Conservation (phyloP, 1,140 invertebrate species). For the Planococcus citri region DNA sequence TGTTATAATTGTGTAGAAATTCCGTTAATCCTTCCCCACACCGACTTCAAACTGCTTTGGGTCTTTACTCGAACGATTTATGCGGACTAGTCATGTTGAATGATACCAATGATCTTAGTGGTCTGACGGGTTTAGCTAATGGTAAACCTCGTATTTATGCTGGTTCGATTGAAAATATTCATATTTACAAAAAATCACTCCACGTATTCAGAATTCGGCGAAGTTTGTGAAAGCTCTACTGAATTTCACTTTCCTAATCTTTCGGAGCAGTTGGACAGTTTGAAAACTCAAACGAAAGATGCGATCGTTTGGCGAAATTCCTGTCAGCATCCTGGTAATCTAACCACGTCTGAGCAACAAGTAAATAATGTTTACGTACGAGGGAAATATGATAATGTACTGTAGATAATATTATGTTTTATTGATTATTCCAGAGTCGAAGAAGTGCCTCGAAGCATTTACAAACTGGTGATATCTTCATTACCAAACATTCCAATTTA, state of each 20-base stretch:
- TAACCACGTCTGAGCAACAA: conserved; percentile 30
- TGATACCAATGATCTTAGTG: conserved; percentile 54
- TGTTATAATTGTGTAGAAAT: conserved; percentile 29
- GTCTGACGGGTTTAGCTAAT: conserved; percentile 55
- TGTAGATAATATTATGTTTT: not conserved
- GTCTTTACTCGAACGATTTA: conserved; percentile 81
- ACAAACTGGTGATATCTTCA: conserved; percentile 82
- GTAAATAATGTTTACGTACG: conserved; percentile 21
- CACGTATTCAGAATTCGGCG: conserved; percentile 43
- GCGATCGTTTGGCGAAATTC: conserved; percentile 36
- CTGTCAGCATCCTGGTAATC: conserved; percentile 23
- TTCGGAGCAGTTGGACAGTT: conserved; percentile 70
- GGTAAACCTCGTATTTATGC: no score
- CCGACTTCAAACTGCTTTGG: conserved; percentile 81
- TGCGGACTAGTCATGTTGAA: conserved; percentile 76
- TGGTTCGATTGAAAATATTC: not conserved
- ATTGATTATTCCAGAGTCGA: conserved; percentile 29
- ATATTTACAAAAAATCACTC: not conserved
- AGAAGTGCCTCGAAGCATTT: conserved; percentile 39
- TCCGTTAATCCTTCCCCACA: conserved; percentile 57
- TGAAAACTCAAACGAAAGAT: conserved; percentile 45
- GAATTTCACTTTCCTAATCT: conserved; percentile 84
- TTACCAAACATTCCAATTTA: conserved; percentile 91
- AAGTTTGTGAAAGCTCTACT: conserved; percentile 50
- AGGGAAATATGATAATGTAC: not conserved